Base-by-base conservation (phyloP, 2,113 vertebrate species). In the Deroptyus accipitrinus region DNA sequence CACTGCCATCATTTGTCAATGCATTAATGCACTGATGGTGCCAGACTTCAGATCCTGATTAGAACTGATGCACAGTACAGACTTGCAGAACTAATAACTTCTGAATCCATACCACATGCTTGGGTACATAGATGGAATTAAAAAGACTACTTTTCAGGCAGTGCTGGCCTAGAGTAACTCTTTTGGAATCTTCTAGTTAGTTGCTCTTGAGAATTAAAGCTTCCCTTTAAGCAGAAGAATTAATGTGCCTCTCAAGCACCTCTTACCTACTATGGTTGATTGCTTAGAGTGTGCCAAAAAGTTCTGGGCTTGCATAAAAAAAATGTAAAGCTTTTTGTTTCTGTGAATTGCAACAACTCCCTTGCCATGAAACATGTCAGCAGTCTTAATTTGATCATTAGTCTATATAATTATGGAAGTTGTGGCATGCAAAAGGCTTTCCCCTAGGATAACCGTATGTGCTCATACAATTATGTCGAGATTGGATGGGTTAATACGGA, bases 271-370 rank as follows among this genome's bases (percentile, higher is more conserved):
- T 61, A 4, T 37, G 42, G 70, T 51, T 92, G 67, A 54, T 92
- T 80, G 72, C 51, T 66, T 33, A 33, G 52, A n/a, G 22, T 30
- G 31, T 85, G 78, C 66, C 86, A 91, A 28, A 66, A 95, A 82
- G 67, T 92, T 90, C 77, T 63, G 23, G 80, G 33, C 75, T 90
- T 73, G 14, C 61, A 62, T 63, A 18, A 91, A 90, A 92, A 92
- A 92, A 82, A 64, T 11, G 30, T 1, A 1, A 41, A 81, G 17
- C 3, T 22, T 87, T 78, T 82, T 73, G 35, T 86, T 87, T 75
- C 74, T 68, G 1, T 93, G 59, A 54, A 19, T 66, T 94, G 49
- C 49, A 91, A 3, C 22, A 76, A 48, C 59, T 96, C 70, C 64
- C 48, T 20, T 94, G 70, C 30, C 0, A 2, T 91, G 81, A 82